Evolutionary conservation across 92 coral and sea anemone species (phyloP), one percentile per base, ranked within the genome.

Genomic region (Anthopleura xanthogrammica): DNA sequence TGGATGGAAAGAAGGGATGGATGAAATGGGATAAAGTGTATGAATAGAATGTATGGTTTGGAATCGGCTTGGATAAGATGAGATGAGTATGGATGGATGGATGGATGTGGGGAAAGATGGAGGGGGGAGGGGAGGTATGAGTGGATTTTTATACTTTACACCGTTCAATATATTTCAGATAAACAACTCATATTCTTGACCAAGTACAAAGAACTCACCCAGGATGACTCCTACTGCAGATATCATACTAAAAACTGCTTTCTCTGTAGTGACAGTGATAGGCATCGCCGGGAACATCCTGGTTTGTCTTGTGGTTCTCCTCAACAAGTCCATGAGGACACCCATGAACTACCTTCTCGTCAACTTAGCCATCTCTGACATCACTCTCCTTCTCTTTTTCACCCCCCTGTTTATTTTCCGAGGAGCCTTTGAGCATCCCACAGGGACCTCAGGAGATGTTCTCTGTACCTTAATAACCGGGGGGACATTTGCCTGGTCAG

Each of bases 281-380:
- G 90, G 90, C 20, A 50, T 87, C 22, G 0, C 58, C 0, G 90
- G 90, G 1, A 87, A 87, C 83, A 41, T 62, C 11, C 24, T 87
- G 62, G 90, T 87, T 2, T 87, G 90, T 48, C 77, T 87, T 1
- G 83, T 87, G n/a, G 90, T 87, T 19, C 85, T 82, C 24, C 86
- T 82, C 20, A 82, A 82, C 55, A 77, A 82, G 23, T 60, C 79
- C 42, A 87, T 87, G 90, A 76, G 90, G 46, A 82, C 87, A 12
- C 85, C 89, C 2, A 86, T 86, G 89, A 86, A 86, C 83, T 79
- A 68, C 55, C 81, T 85, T 16, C 79, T 85, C 41, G 88, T 85
- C 14, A 85, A 85, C 54, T 54, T 85, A 29, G 88, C 88, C 23
- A 85, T 85, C 58, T 85, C 83, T 57, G 88, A 85, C 76, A 79